phyloP scores from a whole-genome alignment of 2,888 invertebrate genomes.

The Sthenelais limicola region DNA sequence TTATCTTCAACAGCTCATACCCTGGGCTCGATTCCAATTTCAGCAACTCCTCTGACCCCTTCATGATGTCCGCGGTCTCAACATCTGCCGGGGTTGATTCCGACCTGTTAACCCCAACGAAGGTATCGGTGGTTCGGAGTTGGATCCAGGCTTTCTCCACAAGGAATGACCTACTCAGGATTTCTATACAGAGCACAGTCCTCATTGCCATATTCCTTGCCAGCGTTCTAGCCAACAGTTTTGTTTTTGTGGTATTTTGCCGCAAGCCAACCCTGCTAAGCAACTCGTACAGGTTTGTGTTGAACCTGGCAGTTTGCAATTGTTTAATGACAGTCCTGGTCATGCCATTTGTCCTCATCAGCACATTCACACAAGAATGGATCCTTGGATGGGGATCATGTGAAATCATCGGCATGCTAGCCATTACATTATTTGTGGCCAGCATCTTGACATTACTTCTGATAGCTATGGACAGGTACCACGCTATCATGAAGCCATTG shows the following conservation, averaged over 20 bases:
- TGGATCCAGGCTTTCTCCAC: conserved; percentile 18
- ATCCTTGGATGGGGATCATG: conserved; percentile 71
- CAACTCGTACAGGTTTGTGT: conserved; percentile 80
- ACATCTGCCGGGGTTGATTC: background rate
- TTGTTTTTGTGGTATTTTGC: conserved; percentile 83
- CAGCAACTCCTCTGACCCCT: conserved; percentile 7
- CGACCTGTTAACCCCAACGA: background rate
- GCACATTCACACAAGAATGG: conserved; percentile 68
- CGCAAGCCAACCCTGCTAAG: conserved; percentile 82
- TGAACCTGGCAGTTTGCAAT: conserved; percentile 76
- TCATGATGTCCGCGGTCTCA: background rate
- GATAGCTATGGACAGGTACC: conserved; percentile 79
- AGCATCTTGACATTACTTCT: conserved; percentile 78
- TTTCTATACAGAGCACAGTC: conserved; percentile 33
- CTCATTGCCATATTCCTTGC: conserved; percentile 39
- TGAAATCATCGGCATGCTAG: conserved; percentile 78
- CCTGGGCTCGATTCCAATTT: background rate
- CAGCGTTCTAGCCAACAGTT: conserved; percentile 81
- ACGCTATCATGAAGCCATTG: conserved; percentile 79
- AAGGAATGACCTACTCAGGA: conserved; percentile 16
- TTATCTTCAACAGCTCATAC: background rate
- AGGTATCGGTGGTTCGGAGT: background rate
- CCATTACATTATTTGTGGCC: conserved; percentile 76
- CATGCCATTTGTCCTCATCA: conserved; percentile 71
- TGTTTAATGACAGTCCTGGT: conserved; percentile 73